These are phyloP conservation scores for Vipera ursinii DNA, from an alignment of 2,797 vertebrate genomes.

Conservation along the genomic window DNA sequence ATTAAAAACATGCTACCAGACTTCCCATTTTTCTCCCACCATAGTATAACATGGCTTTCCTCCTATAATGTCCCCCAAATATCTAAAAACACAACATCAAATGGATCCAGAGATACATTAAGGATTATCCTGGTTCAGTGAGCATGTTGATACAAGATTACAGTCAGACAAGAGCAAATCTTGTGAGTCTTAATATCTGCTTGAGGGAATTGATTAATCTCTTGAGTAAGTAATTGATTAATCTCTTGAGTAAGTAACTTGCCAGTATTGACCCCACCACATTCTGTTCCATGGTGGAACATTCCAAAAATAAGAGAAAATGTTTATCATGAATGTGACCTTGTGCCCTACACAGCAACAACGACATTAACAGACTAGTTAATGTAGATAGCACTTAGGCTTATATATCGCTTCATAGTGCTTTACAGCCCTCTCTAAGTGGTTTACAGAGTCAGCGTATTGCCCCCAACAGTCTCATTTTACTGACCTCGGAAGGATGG, in stretches of 20 bases:
- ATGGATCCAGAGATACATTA: neutral
- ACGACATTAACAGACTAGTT: neutral
- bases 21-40: neutral
- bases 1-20: neutral
- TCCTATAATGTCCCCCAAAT: neutral
- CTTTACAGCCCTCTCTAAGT: too few species aligned
- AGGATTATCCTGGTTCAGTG: constrained; percentile 3
- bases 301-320: neutral
- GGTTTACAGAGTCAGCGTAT: too few species aligned
- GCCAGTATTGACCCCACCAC: neutral
- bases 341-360: neutral
- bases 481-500: too few species aligned
- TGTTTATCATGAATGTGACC: neutral
- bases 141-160: neutral
- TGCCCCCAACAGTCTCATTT: too few species aligned
- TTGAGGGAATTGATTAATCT: constrained; percentile 18
- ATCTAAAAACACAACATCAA: neutral
- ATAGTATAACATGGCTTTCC: neutral
- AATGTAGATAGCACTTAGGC: neutral
- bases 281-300: neutral
- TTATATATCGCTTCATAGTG: too few species aligned
- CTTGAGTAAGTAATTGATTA: constrained; percentile 1
- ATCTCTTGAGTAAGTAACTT: neutral
- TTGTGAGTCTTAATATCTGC: neutral
- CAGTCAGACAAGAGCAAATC: neutral